Percentiles rank a stretch among this genome's conserved stretches.
Conservation (phyloP, 2,888 invertebrate species). For the Alviniconcha strummeri region DNA sequence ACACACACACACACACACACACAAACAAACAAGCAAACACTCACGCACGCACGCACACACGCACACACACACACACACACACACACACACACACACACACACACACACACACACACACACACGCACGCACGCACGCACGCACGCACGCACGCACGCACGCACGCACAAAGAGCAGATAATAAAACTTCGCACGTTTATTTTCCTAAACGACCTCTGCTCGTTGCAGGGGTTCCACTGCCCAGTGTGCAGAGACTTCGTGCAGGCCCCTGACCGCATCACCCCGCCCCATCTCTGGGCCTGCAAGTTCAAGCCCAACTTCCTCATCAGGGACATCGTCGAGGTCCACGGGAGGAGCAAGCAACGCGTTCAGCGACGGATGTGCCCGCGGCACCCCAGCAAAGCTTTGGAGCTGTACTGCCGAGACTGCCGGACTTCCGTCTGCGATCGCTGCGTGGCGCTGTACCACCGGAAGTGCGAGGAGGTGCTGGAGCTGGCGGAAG, state of each 20-base stretch:
- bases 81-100: too few species aligned
- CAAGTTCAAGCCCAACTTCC: constrained; percentile 40
- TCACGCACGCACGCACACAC: too few species aligned
- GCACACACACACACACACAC: too few species aligned
- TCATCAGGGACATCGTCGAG: constrained; percentile 37
- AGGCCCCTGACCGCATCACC: constrained; percentile 30
- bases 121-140: too few species aligned
- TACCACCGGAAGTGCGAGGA: constrained; percentile 56
- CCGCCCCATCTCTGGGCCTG: constrained; percentile 34
- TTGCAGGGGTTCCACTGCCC: constrained; percentile 37
- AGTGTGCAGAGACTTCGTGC: constrained; percentile 37
- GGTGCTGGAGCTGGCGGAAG: constrained; percentile 38
- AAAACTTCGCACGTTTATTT: too few species aligned
- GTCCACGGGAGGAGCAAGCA: constrained; percentile 23
- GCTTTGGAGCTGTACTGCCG: constrained; percentile 54
- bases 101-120: too few species aligned
- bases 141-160: too few species aligned
- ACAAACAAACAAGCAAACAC: too few species aligned
- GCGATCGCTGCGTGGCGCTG: constrained; percentile 56
- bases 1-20: too few species aligned
- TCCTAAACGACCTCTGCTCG: not conserved
- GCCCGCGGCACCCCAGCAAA: constrained; percentile 53
- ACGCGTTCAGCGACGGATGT: constrained; percentile 32
- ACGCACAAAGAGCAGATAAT: too few species aligned
- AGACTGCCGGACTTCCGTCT: constrained; percentile 51